Evolutionary conservation across 2,113 vertebrate genomes (phyloP).

Genomic region (Sylvia atricapilla): DNA sequence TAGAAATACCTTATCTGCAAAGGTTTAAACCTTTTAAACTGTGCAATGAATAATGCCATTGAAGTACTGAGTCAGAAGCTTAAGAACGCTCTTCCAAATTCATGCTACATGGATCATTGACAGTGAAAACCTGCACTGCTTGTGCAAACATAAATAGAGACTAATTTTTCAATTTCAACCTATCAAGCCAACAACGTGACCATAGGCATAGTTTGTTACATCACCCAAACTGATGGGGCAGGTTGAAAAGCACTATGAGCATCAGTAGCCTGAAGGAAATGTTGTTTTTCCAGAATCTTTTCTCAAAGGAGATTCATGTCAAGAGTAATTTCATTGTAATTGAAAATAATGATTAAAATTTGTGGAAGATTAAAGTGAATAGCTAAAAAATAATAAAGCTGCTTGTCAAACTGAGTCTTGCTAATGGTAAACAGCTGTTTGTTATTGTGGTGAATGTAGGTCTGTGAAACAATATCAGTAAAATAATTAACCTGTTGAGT

Average conservation of each 20-base stretch:
- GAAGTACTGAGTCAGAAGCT: background rate
- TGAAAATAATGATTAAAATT: conserved; percentile 1
- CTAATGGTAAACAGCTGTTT: conserved; percentile 25
- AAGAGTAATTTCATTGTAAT: conserved; percentile 3
- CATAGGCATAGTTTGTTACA: background rate
- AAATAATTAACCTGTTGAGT: conserved; percentile 13
- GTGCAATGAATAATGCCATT: background rate
- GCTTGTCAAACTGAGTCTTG: conserved; percentile 8
- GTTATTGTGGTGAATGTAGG: background rate
- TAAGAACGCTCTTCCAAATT: background rate
- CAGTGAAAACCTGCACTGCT: background rate
- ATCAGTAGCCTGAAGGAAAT: background rate
- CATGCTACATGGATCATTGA: background rate
- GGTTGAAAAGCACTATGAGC: background rate
- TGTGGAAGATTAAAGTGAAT: conserved; percentile 9
- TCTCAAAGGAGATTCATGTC: conserved; percentile 19
- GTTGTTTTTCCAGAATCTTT: background rate
- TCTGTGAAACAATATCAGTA: background rate
- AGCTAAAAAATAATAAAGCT: conserved; percentile 5
- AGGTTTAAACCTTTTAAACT: background rate
- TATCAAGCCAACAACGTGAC: background rate
- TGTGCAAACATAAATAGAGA: background rate
- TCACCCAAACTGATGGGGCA: background rate
- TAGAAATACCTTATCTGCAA: background rate
- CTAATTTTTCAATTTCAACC: background rate